Evolutionary conservation across 2,888 invertebrate genomes (phyloP), one percentile per base, ranked within the genome.

Genomic region (Scotopteryx bipunctaria): DNA sequence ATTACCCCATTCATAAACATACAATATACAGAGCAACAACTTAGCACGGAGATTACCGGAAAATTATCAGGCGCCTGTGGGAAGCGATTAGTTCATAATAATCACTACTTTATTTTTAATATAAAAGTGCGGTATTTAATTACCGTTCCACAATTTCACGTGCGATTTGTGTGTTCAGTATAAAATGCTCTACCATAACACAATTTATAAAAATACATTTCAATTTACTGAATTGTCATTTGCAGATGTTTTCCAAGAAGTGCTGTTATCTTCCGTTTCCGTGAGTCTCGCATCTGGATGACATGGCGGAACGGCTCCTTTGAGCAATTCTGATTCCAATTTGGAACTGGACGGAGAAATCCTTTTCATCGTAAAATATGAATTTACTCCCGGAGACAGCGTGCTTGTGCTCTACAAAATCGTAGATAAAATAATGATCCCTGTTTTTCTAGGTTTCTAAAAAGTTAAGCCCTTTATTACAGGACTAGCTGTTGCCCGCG

Each of bases 1-100:
- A 73, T 78, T 78, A 76, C 72, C 68, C 65, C 59, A 69, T 69
- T 66, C 74, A 75, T 81, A 78, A 81, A 81, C 76, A 75, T 75
- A 73, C 63, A 70, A 68, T 67, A 52, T 51, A 55, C 50, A 44
- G 19, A 19, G 44, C 31, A 17, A 50, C 50, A 46, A 35, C 48
- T 47, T 44, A 35, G 48, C 32, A 17, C 35, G 17, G 35, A 31
- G 40, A 54, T 53, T 53, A 53, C 38, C 16, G 29, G 35, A 36
- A 38, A 46, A 52, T 45, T 49, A 42, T 33, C 23, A 31, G 25
- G 25, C n/a, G n/a, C 35, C 11, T 25, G 16, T 13, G 29, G 38
- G 32, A 29, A 13, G 29, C 40, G 32, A 40, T 44, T 41, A 19
- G 6, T 31, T 31, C 5, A 27, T n/a, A n/a, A n/a, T n/a, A n/a